Evolutionary conservation across 2,888 invertebrate genomes (phyloP).

Genomic region (Ochropleura plecta): DNA sequence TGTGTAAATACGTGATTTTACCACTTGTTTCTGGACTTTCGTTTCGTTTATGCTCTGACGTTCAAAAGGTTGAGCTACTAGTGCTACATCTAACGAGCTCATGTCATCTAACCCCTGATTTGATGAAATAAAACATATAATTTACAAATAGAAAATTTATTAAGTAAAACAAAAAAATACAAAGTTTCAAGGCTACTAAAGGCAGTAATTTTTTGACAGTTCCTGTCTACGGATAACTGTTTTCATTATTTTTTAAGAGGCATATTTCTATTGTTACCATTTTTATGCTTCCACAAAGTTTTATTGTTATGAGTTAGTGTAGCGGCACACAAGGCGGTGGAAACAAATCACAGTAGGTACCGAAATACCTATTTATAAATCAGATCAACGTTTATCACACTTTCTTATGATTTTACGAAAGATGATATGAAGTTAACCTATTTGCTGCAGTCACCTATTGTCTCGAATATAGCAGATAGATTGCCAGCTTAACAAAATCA

Average conservation of each 20-base stretch:
- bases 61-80: neutral
- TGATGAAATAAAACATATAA: constrained; percentile 30
- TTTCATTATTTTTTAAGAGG: neutral
- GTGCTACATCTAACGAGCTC: neutral
- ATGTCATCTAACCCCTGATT: neutral
- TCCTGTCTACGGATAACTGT: neutral
- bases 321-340: neutral
- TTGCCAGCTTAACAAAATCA: neutral
- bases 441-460: neutral
- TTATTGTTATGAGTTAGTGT: neutral
- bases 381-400: neutral
- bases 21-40: too few species aligned
- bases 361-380: neutral
- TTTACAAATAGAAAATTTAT: constrained; percentile 27
- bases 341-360: neutral
- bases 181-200: constrained; percentile 15
- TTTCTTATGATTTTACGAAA: neutral
- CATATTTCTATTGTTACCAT: neutral
- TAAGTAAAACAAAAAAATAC: constrained; percentile 36
- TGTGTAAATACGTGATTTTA: too few species aligned
- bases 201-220: neutral
- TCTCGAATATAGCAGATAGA: neutral
- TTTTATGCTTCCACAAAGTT: neutral
- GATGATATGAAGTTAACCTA: neutral
- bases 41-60: too few species aligned